phyloP scores from a whole-genome alignment of 2,113 vertebrate genomes.

The Ornithorhynchus anatinus region DNA sequence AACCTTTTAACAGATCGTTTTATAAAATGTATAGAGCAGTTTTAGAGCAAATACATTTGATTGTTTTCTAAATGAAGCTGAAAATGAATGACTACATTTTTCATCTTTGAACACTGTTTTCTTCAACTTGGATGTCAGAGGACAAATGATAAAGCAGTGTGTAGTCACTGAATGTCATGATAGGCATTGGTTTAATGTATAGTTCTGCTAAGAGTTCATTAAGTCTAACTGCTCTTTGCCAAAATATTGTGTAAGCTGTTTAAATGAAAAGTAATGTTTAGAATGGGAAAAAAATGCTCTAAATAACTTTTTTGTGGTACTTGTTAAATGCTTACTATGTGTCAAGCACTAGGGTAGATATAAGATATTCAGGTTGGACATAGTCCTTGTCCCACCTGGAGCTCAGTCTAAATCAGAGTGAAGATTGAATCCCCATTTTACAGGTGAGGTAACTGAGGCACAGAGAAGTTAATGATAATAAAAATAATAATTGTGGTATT shows the following conservation, averaged over 20 bases:
- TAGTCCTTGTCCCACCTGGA: too few relatives aligned
- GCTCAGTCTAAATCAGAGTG: too few relatives aligned
- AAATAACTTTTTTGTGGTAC: too few relatives aligned
- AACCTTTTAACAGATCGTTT: too few relatives aligned
- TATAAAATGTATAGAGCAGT: too few relatives aligned
- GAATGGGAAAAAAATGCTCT: neutral
- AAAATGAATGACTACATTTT: constrained; percentile 20
- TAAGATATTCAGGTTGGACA: too few relatives aligned
- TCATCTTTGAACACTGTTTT: constrained; percentile 30
- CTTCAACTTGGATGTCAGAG: neutral
- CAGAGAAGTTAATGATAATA: too few relatives aligned
- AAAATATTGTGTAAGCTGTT: neutral
- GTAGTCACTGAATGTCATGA: neutral
- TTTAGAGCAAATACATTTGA: constrained; percentile 19
- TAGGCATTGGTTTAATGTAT: neutral
- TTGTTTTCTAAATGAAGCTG: constrained; percentile 42
- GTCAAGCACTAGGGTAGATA: too few relatives aligned
- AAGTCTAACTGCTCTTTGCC: neutral
- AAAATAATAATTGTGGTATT: too few relatives aligned
- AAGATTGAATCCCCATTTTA: too few relatives aligned
- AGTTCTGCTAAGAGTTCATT: neutral
- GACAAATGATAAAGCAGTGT: neutral
- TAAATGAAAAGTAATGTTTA: neutral
- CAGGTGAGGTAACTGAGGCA: too few relatives aligned
- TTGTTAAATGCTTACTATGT: too few relatives aligned